Evolutionary conservation across 1,140 invertebrate genomes (phyloP).

Genomic region (Sinonovacula constricta): DNA sequence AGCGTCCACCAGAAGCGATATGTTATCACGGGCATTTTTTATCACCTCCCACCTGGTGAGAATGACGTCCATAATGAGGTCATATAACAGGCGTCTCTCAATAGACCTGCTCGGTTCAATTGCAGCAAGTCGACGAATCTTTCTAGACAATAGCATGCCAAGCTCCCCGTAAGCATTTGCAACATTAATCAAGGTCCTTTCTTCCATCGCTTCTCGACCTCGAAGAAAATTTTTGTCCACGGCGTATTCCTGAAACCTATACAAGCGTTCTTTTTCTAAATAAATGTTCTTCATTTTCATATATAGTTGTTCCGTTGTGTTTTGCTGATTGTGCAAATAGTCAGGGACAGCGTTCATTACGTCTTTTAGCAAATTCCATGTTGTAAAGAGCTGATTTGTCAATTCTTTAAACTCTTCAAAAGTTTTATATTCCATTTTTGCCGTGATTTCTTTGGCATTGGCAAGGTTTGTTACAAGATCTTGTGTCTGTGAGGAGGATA

Average conservation of each 20-base stretch:
- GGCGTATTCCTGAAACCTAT: slow-evolving; percentile 44
- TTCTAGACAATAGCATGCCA: slow-evolving; percentile 3
- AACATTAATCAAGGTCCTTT: slow-evolving; percentile 46
- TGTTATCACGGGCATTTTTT: slow-evolving; percentile 36
- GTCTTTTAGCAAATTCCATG: slow-evolving; percentile 5
- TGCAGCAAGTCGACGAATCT: slow-evolving; percentile 1
- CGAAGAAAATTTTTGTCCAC: slow-evolving; percentile 54
- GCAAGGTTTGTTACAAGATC: slow-evolving; percentile 34
- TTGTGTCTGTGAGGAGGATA: background rate
- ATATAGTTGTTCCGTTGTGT: slow-evolving; percentile 11
- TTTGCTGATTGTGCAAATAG: slow-evolving; percentile 10
- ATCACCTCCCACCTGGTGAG: slow-evolving; percentile 6
- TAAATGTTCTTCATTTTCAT: slow-evolving; percentile 19
- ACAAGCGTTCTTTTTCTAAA: slow-evolving; percentile 28
- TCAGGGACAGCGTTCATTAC: slow-evolving; percentile 22
- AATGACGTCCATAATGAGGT: slow-evolving; percentile 12
- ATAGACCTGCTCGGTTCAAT: background rate
- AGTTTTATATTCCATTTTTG: slow-evolving; percentile 14
- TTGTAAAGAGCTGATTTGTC: background rate
- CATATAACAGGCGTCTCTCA: slow-evolving; percentile 17
- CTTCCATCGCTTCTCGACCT: slow-evolving; percentile 54
- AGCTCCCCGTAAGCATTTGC: slow-evolving; percentile 41
- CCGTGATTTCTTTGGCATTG: slow-evolving; percentile 40
- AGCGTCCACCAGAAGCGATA: slow-evolving; percentile 16
- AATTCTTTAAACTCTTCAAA: slow-evolving; percentile 1